Evolutionary conservation across 2,888 invertebrate species (phyloP), one percentile per base, ranked within the genome.

Genomic region (Bombylius discolor): DNA sequence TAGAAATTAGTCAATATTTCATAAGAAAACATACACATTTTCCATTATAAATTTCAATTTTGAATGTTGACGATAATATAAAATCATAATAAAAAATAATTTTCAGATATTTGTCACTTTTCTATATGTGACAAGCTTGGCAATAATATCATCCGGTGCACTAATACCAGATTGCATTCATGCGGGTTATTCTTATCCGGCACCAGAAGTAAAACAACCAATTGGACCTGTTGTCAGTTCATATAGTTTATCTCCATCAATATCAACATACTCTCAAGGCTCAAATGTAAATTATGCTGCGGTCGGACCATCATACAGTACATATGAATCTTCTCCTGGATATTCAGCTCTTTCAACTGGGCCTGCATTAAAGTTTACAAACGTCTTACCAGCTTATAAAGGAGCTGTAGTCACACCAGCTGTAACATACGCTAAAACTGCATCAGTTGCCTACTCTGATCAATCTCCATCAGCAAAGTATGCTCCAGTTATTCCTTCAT

Each of bases 111-210:
- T 68, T 53, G 59, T 69, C 59, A 60, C 67, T 63, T 58, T 70
- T 59, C 61, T 72, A 63, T 64, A 69, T 64, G 61, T 68, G 52
- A 61, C 67, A 47, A 64, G 68, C 60, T 61, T 67, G 54, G 66
- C 68, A 42, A 42, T 42, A 34, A 31, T 60, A 46, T 56, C 60
- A 47, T 65, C 65, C 36, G 63, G 67, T 14, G 65, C 68, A 47
- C 65, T 65, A 32, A 60, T 71, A 46, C 64, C 70, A 34, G 70
- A 71, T 42, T 74, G 74, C 58, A 64, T 72, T 34, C 56, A 55
- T 4, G 67, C 72, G 32, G 81, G 81, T 5, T 81, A 81, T 65
- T 71, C 77, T 4, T 81, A 81, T 67, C 72, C 78, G 45, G 72
- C 76, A 5, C 81, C 82, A 5, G 67, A 77, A 32, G 70, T 80